Evolutionary conservation across 2,113 vertebrate genomes (phyloP).

Genomic region (Rhineura floridana): DNA sequence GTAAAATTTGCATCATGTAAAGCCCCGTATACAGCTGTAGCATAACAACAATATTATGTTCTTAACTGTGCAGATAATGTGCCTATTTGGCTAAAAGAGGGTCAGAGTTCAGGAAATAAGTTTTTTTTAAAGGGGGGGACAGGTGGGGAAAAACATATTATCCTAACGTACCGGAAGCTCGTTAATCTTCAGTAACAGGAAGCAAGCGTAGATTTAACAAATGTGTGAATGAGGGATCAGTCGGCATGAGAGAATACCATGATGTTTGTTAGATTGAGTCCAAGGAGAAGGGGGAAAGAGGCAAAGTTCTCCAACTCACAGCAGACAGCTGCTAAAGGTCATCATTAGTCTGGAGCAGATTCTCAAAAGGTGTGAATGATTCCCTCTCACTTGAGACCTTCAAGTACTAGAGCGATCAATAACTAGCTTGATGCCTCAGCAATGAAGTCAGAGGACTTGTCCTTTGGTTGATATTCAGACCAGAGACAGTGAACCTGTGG

Average conservation of each 20-base stretch:
- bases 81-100: conserved; percentile 31
- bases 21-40: background rate
- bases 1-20: conserved; percentile 37
- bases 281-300: background rate
- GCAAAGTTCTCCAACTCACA: background rate
- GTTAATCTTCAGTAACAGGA: background rate
- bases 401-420: background rate
- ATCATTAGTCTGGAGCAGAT: background rate
- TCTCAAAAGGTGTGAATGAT: background rate
- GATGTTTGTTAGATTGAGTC: background rate
- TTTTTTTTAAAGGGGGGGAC: background rate
- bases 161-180: background rate
- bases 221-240: background rate
- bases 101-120: conserved; percentile 33
- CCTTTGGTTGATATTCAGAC: background rate
- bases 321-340: background rate
- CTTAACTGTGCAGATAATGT: conserved; percentile 38
- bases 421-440: background rate
- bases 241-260: no score
- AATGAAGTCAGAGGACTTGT: background rate
- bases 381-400: background rate
- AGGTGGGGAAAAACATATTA: rapidly evolving
- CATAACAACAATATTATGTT: background rate
- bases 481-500: no score
- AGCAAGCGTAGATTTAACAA: background rate